A percentile compares a stretch with the other conserved stretches of the same genome.
Conservation (phyloP, 2,113 vertebrate species). For the Prolemur simus region DNA sequence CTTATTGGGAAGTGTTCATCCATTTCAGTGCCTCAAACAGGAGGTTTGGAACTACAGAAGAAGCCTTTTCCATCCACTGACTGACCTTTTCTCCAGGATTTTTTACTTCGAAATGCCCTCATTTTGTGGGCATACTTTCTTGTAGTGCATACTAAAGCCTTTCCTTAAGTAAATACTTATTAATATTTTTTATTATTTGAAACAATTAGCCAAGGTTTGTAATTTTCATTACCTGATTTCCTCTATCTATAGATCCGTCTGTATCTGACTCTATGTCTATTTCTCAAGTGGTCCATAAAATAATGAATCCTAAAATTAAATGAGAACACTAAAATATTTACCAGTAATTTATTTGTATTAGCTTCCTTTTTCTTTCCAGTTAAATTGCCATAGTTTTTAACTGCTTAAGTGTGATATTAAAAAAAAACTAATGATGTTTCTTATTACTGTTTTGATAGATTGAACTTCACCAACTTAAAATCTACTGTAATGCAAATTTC, state of each 20-base stretch:
- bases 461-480: constrained; percentile 91
- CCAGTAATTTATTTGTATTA: constrained; percentile 6
- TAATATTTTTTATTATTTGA: constrained; percentile 3
- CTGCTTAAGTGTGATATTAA: not conserved
- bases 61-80: not conserved
- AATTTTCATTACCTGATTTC: constrained; percentile 37
- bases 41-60: not conserved
- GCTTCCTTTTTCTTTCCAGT: not conserved
- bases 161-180: constrained; percentile 17
- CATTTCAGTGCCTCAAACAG: not conserved
- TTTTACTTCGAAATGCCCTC: not conserved
- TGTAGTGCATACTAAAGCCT: not conserved
- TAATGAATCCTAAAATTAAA: constrained; percentile 50
- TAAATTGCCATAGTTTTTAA: not conserved
- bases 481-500: constrained; percentile 93
- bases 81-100: not conserved
- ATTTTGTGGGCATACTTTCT: not conserved
- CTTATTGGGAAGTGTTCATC: not conserved
- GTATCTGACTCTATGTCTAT: not conserved
- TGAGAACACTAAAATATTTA: not conserved
- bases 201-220: not conserved
- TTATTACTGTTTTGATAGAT: constrained; percentile 86
- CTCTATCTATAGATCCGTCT: not conserved
- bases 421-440: constrained; percentile 25
- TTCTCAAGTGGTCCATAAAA: constrained; percentile 45